Percentiles rank a stretch among this genome's conserved stretches.
phyloP scores from a whole-genome alignment of 1,140 invertebrate species.

The Paraescarpia echinospica region DNA sequence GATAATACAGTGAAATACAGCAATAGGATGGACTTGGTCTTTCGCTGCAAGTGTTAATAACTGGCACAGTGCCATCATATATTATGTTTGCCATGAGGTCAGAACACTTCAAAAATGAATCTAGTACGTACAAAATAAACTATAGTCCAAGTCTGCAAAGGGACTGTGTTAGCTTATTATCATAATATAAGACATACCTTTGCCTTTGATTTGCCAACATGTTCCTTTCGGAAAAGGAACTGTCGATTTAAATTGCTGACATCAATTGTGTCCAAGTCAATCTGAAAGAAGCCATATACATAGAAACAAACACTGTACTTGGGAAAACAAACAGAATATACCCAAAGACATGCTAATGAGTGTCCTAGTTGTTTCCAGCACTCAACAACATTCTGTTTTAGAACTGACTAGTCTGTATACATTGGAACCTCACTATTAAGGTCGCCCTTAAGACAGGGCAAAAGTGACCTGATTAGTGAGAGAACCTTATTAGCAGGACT shows the following conservation, averaged over 20 bases:
- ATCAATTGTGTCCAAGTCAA: conserved; percentile 99
- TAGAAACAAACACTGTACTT: background rate
- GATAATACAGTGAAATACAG: conserved; percentile 4
- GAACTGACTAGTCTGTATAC: too few relatives aligned
- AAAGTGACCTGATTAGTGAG: too few relatives aligned
- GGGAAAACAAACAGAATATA: background rate
- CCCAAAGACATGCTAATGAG: background rate
- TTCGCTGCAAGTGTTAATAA: background rate
- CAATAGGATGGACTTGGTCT: background rate
- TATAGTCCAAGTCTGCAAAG: too few relatives aligned
- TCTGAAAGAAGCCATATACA: conserved; percentile 67
- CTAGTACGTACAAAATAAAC: conserved; percentile 7
- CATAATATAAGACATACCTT: conserved; percentile 39
- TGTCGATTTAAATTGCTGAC: conserved; percentile 99
- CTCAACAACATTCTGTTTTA: too few relatives aligned
- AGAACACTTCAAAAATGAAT: background rate
- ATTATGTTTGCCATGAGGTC: background rate
- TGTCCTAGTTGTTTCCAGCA: too few relatives aligned
- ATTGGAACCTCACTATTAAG: too few relatives aligned
- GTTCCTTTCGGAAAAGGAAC: conserved; percentile 95
- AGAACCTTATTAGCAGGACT: too few relatives aligned
- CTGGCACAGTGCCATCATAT: background rate
- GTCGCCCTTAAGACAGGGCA: too few relatives aligned
- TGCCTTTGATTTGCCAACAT: conserved; percentile 95
- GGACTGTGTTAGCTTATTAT: background rate